Evolutionary conservation across 1,140 invertebrate genomes (phyloP).

Genomic region (Macrostomum lignano): DNA sequence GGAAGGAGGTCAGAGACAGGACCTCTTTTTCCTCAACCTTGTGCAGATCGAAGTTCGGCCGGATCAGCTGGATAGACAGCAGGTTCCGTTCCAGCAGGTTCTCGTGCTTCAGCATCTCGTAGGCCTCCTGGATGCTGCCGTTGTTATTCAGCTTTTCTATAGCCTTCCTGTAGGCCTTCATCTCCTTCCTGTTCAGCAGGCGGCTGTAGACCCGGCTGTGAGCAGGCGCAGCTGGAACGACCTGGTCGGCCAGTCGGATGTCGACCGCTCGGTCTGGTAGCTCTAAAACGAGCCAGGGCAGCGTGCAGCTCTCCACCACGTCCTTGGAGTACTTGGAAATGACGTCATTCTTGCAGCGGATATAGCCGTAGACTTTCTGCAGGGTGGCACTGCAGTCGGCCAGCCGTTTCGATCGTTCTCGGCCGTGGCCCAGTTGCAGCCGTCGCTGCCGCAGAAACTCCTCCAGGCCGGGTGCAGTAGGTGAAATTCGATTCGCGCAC

Average conservation of each 20-base stretch:
- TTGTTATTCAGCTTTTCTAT: constrained; percentile 1
- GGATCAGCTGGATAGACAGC: not conserved
- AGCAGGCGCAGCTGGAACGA: not conserved
- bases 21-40: constrained; percentile 2
- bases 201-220: not conserved
- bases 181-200: not conserved
- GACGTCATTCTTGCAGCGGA: constrained; percentile 1
- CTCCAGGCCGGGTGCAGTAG: not conserved
- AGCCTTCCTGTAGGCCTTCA: not conserved
- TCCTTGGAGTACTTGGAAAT: not conserved
- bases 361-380: not conserved
- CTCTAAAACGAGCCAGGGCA: not conserved
- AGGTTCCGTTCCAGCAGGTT: constrained; percentile 5
- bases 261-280: not conserved
- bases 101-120: not conserved
- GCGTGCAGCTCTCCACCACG: constrained; percentile 2
- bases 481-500: not conserved
- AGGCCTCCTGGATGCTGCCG: not conserved
- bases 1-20: not conserved
- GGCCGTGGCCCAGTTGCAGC: not conserved
- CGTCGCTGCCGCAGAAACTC: not conserved
- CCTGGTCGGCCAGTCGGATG: not conserved
- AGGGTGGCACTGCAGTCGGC: not conserved
- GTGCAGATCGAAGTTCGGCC: constrained; percentile 4
- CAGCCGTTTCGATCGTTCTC: not conserved